phyloP scores from a whole-genome alignment of 2,797 vertebrate species.

The Fistularia commersonii region DNA sequence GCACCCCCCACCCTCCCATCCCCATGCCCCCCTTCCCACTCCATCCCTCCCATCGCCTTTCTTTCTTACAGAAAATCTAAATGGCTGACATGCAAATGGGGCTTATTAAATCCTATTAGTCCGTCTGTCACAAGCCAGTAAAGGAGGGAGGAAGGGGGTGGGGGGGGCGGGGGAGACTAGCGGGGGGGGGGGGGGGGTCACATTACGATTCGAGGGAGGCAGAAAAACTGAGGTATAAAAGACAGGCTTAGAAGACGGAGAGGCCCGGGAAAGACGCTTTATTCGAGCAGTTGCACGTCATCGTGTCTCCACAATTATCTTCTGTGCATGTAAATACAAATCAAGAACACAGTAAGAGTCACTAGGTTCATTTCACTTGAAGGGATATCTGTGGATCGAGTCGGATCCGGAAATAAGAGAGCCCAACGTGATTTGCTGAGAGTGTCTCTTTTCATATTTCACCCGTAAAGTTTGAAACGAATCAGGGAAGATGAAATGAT shows the following conservation, averaged over 20 bases:
- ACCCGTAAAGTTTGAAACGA: too few relatives aligned
- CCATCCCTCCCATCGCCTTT: constrained; percentile 53
- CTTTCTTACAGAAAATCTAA: constrained; percentile 71
- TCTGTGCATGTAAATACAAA: neutral
- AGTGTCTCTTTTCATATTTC: too few relatives aligned
- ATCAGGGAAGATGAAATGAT: too few relatives aligned
- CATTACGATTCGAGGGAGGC: constrained; percentile 26
- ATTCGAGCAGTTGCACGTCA: constrained; percentile 8
- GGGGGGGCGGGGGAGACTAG: neutral
- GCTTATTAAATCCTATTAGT: constrained; percentile 82
- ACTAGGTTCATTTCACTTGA: neutral
- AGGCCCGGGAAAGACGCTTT: constrained; percentile 10
- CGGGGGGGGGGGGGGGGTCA: constrained; percentile 4
- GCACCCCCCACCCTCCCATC: constrained; percentile 20
- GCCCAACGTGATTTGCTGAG: too few relatives aligned
- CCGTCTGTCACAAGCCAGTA: constrained; percentile 70
- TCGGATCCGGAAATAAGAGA: too few relatives aligned
- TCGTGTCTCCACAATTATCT: neutral
- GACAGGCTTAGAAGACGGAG: constrained; percentile 5
- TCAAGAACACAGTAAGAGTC: neutral
- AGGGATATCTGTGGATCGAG: too few relatives aligned
- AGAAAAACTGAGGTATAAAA: constrained; percentile 20
- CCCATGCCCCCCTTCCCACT: constrained; percentile 17
- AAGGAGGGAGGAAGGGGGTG: constrained; percentile 16
- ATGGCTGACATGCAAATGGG: constrained; percentile 81